These are phyloP conservation scores for Holocentrus rufus DNA, from an alignment of 2,797 vertebrate species.

Conservation along the genomic window DNA sequence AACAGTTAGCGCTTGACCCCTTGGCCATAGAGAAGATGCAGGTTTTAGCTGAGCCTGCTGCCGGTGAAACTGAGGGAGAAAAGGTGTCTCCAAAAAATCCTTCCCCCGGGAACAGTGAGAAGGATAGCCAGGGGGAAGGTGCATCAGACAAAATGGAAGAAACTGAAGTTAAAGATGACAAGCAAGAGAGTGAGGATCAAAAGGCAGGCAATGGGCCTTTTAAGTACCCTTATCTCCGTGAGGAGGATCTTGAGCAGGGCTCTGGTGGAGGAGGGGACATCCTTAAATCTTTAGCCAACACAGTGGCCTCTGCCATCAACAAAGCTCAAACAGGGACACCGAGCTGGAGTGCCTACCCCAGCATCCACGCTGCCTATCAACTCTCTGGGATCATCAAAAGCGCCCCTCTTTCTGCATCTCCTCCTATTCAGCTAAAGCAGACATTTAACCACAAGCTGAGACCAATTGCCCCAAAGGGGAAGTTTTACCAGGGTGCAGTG, in stretches of 20 bases:
- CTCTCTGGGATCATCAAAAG: conserved; percentile 93
- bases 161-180: conserved; percentile 86
- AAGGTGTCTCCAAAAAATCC: conserved; percentile 84
- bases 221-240: conserved; percentile 97
- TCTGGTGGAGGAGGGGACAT: conserved; percentile 96
- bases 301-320: conserved; percentile 98
- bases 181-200: conserved; percentile 86
- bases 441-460: conserved; percentile 93
- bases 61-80: conserved; percentile 83
- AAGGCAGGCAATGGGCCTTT: conserved; percentile 88
- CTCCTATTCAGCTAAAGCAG: conserved; percentile 91
- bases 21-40: conserved; percentile 98
- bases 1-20: conserved; percentile 95
- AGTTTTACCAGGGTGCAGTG: conserved; percentile 80
- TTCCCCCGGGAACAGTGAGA: conserved; percentile 80
- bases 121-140: conserved; percentile 84
- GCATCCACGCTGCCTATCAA: conserved; percentile 98
- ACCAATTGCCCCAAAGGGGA: conserved; percentile 95
- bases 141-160: conserved; percentile 86
- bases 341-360: conserved; percentile 98
- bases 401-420: conserved; percentile 85
- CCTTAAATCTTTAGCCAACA: conserved; percentile 98
- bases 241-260: conserved; percentile 96
- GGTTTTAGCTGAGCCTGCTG: conserved; percentile 86
- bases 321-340: conserved; percentile 99